Evolutionary conservation across 1,140 invertebrate species (phyloP), one percentile per base, ranked within the genome.

Genomic region (Chionoecetes opilio): DNA sequence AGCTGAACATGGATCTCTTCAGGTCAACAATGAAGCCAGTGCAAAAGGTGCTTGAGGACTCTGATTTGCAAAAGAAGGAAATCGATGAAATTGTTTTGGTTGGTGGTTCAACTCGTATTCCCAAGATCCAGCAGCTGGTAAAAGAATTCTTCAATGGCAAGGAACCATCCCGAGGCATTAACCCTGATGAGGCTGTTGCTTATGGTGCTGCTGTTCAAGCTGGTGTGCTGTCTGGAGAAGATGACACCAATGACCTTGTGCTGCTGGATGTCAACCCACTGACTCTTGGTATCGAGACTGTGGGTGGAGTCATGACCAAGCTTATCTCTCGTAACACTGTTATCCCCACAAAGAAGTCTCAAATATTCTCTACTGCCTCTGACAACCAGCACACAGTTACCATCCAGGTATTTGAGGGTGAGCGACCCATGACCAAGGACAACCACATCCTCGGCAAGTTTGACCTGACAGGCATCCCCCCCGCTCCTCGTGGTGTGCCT

Each of bases 241-340:
- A 99, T 97, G 99, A 99, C 97, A 99, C 99, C 2, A 99, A 99
- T 96, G 99, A 99, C 91, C 98, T 99, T 96, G 99, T 99, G 6
- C 98, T 99, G 95, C 97, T 99, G 82, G 99, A 99, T 97, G 99
- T 99, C 82, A 99, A 99, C 97, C 99, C 99, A 96, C 97, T 99
- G 87, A 99, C 99, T 94, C 98, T 99, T 98, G 99, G 99, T 96
- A 99, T 99, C 97, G 99, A 99, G 97, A 99, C 99, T 95, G 99
- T 99, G 94, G 99, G 99, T 95, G 99, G 99, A 96, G 99, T 99
- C 17, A 99, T 99, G 99, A 99, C 99, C 95, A 99, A 99, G 97
- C 97, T 99, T 35, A 99, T 99, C 97, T 98, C 99, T 92, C 97
- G 99, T 96, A 99, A 99, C 82, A 95, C 94, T 95, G 94, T 95